phyloP scores from a whole-genome alignment of 2,888 invertebrate genomes.

The Drosophila prostipennis region DNA sequence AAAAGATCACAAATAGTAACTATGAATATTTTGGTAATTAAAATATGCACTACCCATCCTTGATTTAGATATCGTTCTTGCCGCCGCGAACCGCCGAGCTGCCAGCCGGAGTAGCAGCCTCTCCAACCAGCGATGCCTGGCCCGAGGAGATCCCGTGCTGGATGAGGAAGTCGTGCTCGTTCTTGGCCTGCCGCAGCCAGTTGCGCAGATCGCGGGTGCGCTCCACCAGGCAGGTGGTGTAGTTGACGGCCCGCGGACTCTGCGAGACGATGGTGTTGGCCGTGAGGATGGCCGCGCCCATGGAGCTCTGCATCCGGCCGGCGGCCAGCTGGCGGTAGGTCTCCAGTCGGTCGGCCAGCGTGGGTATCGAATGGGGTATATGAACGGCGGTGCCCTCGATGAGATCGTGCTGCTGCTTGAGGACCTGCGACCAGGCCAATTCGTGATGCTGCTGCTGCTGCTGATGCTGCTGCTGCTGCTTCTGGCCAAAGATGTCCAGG shows the following conservation, averaged over 20 bases:
- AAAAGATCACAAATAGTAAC: slow-evolving; percentile 27
- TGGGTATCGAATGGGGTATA: slow-evolving; percentile 83
- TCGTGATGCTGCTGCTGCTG: slow-evolving; percentile 55
- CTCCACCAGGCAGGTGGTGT: slow-evolving; percentile 87
- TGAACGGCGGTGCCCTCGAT: slow-evolving; percentile 51
- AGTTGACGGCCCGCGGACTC: slow-evolving; percentile 85
- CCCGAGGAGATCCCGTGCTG: slow-evolving; percentile 1
- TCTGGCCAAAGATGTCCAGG: slow-evolving; percentile 87
- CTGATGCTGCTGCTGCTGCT: slow-evolving; percentile 59
- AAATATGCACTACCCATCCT: slow-evolving; percentile 16
- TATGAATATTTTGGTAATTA: slow-evolving; percentile 28
- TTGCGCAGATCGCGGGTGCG: slow-evolving; percentile 88
- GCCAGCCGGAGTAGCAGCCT: background rate
- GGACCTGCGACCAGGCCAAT: slow-evolving; percentile 81
- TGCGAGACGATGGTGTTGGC: slow-evolving; percentile 84
- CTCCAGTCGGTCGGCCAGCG: slow-evolving; percentile 86
- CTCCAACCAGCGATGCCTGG: background rate
- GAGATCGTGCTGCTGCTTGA: slow-evolving; percentile 49
- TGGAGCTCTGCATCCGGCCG: slow-evolving; percentile 84
- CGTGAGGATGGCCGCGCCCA: slow-evolving; percentile 83
- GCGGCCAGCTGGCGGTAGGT: slow-evolving; percentile 86
- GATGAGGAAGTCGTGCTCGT: slow-evolving; percentile 82
- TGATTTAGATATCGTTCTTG: slow-evolving; percentile 4
- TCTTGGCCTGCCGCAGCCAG: slow-evolving; percentile 87
- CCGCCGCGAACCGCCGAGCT: background rate